Conservation (phyloP, 2,888 invertebrate species). For the Drosophila mimetica region DNA sequence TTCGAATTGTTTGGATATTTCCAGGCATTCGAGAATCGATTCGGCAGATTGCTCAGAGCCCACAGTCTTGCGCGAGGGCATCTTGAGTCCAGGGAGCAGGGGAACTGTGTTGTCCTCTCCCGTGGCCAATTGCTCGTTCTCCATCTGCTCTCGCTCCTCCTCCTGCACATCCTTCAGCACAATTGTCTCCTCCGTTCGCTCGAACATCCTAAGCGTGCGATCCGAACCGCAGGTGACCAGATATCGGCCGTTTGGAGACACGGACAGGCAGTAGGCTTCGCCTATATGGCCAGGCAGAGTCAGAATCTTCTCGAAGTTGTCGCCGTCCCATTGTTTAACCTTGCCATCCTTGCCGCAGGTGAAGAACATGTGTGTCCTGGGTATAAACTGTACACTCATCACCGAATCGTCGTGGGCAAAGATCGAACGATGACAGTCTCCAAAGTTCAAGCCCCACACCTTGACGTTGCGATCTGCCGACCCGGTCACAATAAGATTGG, state of each 20-base stretch:
- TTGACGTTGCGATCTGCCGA: slow-evolving; percentile 98
- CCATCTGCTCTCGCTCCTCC: slow-evolving; percentile 91
- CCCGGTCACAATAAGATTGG: slow-evolving; percentile 94
- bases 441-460: slow-evolving; percentile 99
- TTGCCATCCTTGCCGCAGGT: slow-evolving; percentile 96
- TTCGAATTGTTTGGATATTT: slow-evolving; percentile 88
- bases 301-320: slow-evolving; percentile 95
- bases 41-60: slow-evolving; percentile 88
- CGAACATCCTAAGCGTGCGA: slow-evolving; percentile 93
- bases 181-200: slow-evolving; percentile 94
- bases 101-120: slow-evolving; percentile 89
- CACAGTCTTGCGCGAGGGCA: slow-evolving; percentile 92
- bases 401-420: slow-evolving; percentile 98
- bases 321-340: slow-evolving; percentile 98
- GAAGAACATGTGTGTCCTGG: slow-evolving; percentile 96
- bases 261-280: slow-evolving; percentile 90
- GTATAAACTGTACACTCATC: slow-evolving; percentile 94
- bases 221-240: slow-evolving; percentile 94
- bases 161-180: slow-evolving; percentile 97
- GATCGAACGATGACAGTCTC: slow-evolving; percentile 98
- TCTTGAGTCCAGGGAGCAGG: slow-evolving; percentile 89
- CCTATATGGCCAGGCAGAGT: slow-evolving; percentile 92
- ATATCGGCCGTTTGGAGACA: slow-evolving; percentile 92
- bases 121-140: slow-evolving; percentile 88
- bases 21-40: slow-evolving; percentile 95